phyloP scores from a whole-genome alignment of 2,888 invertebrate genomes.

The Sympetrum striolatum region DNA sequence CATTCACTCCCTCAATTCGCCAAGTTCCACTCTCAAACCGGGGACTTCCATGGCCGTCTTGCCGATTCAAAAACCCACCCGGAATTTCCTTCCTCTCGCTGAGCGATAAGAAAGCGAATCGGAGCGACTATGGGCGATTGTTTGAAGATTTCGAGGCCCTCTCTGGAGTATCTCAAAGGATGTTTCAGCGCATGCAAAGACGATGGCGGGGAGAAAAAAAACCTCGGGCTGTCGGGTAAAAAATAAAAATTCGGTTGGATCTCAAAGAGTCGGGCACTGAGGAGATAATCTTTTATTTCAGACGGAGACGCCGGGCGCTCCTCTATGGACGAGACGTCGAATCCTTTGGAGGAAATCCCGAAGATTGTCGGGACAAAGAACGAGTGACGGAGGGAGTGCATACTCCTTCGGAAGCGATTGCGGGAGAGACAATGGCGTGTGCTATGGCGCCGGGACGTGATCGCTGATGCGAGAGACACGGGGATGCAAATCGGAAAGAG shows the following conservation, averaged over 20 bases:
- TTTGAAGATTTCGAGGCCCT: no score
- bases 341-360: not conserved
- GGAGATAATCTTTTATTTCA: not conserved
- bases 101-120: not conserved
- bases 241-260: not conserved
- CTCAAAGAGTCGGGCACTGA: not conserved
- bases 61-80: no score
- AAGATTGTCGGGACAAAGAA: not conserved
- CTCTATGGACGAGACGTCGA: not conserved
- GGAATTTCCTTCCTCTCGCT: not conserved
- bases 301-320: not conserved
- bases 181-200: not conserved
- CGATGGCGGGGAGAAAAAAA: not conserved
- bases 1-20: no score
- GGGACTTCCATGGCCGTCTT: no score
- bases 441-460: not conserved
- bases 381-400: not conserved
- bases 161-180: not conserved
- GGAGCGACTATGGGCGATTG: not conserved
- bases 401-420: not conserved
- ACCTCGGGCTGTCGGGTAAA: not conserved
- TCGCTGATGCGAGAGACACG: not conserved
- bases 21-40: no score
- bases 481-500: not conserved
- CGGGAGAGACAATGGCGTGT: not conserved